Percentiles rank a stretch among this genome's conserved stretches.
Conservation (phyloP, 2,888 invertebrate genomes). For the Phaonia tiefii region DNA sequence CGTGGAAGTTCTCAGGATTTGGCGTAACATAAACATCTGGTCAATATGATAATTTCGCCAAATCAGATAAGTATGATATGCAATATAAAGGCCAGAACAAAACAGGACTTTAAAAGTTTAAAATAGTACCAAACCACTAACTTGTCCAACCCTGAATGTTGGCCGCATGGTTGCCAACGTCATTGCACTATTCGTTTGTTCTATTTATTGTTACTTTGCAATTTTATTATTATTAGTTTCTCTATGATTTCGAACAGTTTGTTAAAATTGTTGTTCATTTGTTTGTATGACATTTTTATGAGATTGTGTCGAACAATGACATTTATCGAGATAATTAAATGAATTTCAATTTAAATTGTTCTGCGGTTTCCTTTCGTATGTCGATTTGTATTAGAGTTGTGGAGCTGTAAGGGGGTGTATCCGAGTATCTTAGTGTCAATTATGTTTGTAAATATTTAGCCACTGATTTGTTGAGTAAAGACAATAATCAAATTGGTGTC, state of each 20-base stretch:
- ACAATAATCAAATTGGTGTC: background rate
- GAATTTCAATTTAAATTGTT: conserved; percentile 37
- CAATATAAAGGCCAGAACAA: no score
- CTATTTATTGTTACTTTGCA: no score
- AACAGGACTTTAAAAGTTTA: no score
- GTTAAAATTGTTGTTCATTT: conserved; percentile 49
- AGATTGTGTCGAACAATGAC: conserved; percentile 61
- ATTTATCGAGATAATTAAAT: conserved; percentile 63
- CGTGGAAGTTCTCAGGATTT: no score
- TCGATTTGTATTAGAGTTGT: background rate
- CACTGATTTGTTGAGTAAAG: background rate
- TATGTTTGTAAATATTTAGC: background rate
- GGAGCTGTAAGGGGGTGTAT: no score
- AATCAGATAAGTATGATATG: no score
- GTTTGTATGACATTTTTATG: conserved; percentile 62
- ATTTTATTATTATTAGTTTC: background rate
- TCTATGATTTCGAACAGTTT: background rate
- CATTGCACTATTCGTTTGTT: no score
- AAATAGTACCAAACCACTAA: no score
- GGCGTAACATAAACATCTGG: no score
- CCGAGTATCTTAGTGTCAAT: background rate
- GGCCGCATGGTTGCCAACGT: no score
- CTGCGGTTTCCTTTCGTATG: background rate
- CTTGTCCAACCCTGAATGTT: no score
- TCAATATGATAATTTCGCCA: no score